A percentile compares a stretch with the other conserved stretches of the same genome.
phyloP scores from a whole-genome alignment of 2,797 vertebrate species.

The Smutsia gigantea region DNA sequence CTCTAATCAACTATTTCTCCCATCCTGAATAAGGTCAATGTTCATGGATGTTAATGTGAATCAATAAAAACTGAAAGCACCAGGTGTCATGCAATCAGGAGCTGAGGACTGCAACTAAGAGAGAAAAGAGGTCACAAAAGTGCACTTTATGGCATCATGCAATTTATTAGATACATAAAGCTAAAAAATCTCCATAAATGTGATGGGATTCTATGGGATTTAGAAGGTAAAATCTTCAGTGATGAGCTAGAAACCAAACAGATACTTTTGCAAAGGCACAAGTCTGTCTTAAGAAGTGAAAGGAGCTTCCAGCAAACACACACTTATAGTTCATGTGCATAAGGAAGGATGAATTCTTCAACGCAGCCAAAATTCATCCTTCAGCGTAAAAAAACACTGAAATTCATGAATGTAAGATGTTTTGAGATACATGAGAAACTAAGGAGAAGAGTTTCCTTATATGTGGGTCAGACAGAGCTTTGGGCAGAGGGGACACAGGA shows the following conservation, averaged over 20 bases:
- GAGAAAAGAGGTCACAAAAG: not conserved
- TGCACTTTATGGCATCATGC: not conserved
- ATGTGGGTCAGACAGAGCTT: not conserved
- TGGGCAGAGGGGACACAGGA: not conserved
- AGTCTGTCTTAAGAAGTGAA: not conserved
- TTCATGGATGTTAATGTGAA: not conserved
- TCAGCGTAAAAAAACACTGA: not conserved
- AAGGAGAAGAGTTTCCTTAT: not conserved
- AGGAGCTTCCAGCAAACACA: not conserved
- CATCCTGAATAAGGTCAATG: not conserved
- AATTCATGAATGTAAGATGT: not conserved
- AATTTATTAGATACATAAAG: not conserved
- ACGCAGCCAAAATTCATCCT: not conserved
- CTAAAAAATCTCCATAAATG: not conserved
- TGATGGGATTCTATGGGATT: not conserved
- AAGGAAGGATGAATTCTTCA: not conserved
- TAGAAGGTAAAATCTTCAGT: not conserved
- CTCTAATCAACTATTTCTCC: not conserved
- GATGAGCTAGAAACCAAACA: not conserved
- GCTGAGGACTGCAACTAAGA: not conserved
- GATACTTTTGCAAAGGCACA: not conserved
- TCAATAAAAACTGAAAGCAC: constrained; percentile 3
- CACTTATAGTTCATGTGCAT: not conserved
- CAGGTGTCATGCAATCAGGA: not conserved
- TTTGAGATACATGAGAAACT: not conserved